Conservation (phyloP, 1,140 invertebrate genomes). For the Alviniconcha marisindica region DNA sequence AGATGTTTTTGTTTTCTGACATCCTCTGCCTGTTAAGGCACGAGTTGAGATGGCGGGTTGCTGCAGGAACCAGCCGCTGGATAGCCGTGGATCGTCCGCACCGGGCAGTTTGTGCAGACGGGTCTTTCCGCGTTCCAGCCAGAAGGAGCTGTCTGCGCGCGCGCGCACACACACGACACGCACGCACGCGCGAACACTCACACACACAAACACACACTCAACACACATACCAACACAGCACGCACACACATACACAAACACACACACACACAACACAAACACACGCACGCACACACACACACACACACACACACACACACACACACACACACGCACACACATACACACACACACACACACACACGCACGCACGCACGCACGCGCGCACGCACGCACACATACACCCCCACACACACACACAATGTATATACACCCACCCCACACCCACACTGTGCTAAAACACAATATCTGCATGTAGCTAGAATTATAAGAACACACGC, state of each 20-base stretch:
- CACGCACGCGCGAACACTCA: no score
- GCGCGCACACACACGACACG: no score
- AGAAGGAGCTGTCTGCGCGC: background rate
- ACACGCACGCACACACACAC: slow-evolving; percentile 2
- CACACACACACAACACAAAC: no score
- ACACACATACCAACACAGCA: no score
- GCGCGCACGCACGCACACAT: background rate
- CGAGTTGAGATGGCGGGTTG: background rate
- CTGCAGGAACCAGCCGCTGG: no score
- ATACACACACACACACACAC: background rate
- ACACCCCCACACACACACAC: no score
- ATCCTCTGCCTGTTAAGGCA: background rate
- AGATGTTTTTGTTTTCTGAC: background rate
- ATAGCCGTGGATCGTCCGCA: no score
- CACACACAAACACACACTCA: no score
- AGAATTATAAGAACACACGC: background rate
- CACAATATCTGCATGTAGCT: background rate
- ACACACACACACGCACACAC: background rate
- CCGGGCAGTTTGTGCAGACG: background rate
- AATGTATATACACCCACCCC: no score
- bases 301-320: slow-evolving; percentile 3
- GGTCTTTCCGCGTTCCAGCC: background rate
- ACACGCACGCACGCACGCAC: background rate
- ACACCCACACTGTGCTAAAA: background rate
- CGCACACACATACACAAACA: no score